These are phyloP conservation scores for Isurus oxyrinchus DNA, from an alignment of 2,113 vertebrate genomes.

Conservation along the genomic window DNA sequence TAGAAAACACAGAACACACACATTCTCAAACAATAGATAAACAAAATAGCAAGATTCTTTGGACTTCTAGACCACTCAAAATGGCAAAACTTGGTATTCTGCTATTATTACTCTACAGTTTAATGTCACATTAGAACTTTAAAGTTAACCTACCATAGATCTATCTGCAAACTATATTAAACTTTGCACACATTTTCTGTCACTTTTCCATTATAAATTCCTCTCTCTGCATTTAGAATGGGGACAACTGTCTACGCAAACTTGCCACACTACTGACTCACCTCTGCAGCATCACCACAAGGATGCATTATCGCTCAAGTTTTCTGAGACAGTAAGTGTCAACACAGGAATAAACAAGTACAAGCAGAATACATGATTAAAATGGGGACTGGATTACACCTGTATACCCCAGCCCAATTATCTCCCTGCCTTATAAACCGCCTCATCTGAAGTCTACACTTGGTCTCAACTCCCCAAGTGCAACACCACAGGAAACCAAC, in stretches of 20 bases:
- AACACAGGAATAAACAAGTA: neutral
- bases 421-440: neutral
- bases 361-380: neutral
- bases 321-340: neutral
- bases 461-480: neutral
- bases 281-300: neutral
- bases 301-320: neutral
- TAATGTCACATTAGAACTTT: neutral
- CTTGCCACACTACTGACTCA: neutral
- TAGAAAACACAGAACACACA: too few relatives aligned
- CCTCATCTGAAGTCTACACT: neutral
- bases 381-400: neutral
- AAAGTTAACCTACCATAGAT: neutral
- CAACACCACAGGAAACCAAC: neutral
- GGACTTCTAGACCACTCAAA: neutral
- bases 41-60: neutral
- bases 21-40: too few relatives aligned
- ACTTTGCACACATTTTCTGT: neutral
- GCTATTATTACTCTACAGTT: too few relatives aligned
- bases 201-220: neutral
- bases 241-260: neutral
- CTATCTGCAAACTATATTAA: neutral
- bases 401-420: neutral
- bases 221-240: neutral
- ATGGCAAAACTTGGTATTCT: neutral